These are phyloP conservation scores for Columba janthina DNA, from an alignment of 2,113 vertebrate genomes.

Conservation along the genomic window DNA sequence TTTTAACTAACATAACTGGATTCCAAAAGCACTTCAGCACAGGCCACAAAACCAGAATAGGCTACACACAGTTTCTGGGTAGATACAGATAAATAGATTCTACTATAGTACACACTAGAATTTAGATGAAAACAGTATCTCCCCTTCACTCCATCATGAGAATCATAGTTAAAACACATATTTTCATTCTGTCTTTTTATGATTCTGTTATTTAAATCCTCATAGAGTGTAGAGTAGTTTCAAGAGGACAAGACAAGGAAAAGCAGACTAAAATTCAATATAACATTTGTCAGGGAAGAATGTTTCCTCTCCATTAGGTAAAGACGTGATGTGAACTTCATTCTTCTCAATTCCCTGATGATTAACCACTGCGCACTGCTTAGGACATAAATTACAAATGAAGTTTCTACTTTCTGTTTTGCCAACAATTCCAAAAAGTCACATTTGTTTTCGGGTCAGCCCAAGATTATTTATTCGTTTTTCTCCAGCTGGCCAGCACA, in stretches of 20 bases:
- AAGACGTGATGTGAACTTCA: accelerated
- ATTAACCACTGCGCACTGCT: not conserved
- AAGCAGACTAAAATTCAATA: not conserved
- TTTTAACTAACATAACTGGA: constrained; percentile 16
- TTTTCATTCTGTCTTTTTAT: not conserved
- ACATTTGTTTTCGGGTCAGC: not conserved
- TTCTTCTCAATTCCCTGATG: not conserved
- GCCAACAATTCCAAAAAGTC: not conserved
- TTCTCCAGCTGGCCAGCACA: not conserved
- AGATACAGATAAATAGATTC: constrained; percentile 8
- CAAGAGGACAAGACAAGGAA: not conserved
- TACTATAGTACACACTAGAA: not conserved
- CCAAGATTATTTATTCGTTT: not conserved
- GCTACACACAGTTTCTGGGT: constrained; percentile 11
- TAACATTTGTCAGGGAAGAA: not conserved
- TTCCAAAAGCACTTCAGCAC: not conserved
- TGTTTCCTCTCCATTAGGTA: not conserved
- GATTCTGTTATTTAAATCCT: not conserved
- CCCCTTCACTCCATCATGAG: not conserved
- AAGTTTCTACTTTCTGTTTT: not conserved
- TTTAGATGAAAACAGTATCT: not conserved
- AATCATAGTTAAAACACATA: not conserved
- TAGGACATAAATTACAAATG: not conserved
- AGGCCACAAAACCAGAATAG: constrained; percentile 37
- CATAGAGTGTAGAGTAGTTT: not conserved